Evolutionary conservation across 2,797 vertebrate species (phyloP).

Genomic region (Sebastes itinus): DNA sequence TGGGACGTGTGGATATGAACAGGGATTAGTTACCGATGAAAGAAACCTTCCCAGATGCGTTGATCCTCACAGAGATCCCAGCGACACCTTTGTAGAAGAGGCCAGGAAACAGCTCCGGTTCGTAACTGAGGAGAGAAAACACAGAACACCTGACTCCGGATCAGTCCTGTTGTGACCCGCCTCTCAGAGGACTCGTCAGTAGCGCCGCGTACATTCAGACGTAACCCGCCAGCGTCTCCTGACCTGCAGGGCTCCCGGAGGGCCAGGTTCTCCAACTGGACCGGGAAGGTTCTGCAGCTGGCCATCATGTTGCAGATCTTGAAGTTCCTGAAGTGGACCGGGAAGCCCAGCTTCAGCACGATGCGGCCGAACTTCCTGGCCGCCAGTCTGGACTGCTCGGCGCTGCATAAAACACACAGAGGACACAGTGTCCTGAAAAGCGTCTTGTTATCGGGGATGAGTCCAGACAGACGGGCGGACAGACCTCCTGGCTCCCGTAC

Average conservation of each 20-base stretch:
- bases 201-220: too few relatives aligned
- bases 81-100: constrained; percentile 89
- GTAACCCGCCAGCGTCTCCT: background rate
- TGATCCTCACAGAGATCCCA: constrained; percentile 88
- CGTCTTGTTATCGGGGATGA: too few relatives aligned
- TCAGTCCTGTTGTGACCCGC: too few relatives aligned
- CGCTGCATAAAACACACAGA: constrained; percentile 70
- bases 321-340: constrained; percentile 91
- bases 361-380: constrained; percentile 90
- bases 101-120: constrained; percentile 90
- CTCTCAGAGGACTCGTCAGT: background rate
- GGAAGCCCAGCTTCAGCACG: constrained; percentile 93
- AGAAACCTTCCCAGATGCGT: constrained; percentile 89
- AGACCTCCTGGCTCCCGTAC: constrained; percentile 91
- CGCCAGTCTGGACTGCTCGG: constrained; percentile 88
- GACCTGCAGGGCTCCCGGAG: constrained; percentile 90
- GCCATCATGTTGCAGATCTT: constrained; percentile 92
- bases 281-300: constrained; percentile 88
- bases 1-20: too few relatives aligned
- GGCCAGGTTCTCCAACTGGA: constrained; percentile 87
- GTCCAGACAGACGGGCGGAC: background rate
- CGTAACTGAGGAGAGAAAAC: constrained; percentile 80
- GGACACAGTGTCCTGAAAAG: too few relatives aligned
- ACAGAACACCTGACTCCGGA: too few relatives aligned
- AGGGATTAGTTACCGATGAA: constrained; percentile 83